Conservation (phyloP, 2,797 vertebrate genomes). For the Miichthys miiuy region DNA sequence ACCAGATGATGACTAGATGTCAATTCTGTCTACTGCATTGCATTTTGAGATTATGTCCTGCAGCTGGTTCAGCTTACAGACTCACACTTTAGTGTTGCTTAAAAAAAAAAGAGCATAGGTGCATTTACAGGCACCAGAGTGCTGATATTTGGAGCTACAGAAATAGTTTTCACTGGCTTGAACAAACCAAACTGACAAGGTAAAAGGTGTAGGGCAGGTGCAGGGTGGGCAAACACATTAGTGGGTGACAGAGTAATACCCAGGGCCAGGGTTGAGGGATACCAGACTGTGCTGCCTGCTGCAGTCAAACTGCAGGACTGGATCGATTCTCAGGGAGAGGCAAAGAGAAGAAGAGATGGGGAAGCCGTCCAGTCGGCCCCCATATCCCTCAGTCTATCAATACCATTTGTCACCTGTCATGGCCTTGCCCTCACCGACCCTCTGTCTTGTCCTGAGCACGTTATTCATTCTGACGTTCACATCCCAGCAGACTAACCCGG, state of each 20-base stretch:
- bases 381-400: constrained; percentile 62
- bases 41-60: background rate
- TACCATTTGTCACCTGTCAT: constrained; percentile 68
- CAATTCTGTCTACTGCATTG: background rate
- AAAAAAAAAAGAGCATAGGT: background rate
- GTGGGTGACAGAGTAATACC: constrained; percentile 43
- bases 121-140: background rate
- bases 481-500: constrained; percentile 48
- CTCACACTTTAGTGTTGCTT: background rate
- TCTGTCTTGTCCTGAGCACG: constrained; percentile 42
- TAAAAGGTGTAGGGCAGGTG: constrained; percentile 8
- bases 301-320: constrained; percentile 42
- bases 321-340: constrained; percentile 61
- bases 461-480: constrained; percentile 60
- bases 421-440: constrained; percentile 46
- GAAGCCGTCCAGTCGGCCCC: constrained; percentile 40
- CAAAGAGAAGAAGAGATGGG: constrained; percentile 38
- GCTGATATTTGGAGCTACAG: background rate
- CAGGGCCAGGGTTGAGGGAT: constrained; percentile 48
- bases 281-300: constrained; percentile 13
- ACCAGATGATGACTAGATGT: constrained; percentile 1
- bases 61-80: background rate
- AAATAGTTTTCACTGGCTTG: background rate
- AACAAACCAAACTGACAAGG: background rate
- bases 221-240: constrained; percentile 31